These are phyloP conservation scores for Uromys caudimaculatus DNA, from an alignment of 2,797 vertebrate genomes.

Conservation along the genomic window DNA sequence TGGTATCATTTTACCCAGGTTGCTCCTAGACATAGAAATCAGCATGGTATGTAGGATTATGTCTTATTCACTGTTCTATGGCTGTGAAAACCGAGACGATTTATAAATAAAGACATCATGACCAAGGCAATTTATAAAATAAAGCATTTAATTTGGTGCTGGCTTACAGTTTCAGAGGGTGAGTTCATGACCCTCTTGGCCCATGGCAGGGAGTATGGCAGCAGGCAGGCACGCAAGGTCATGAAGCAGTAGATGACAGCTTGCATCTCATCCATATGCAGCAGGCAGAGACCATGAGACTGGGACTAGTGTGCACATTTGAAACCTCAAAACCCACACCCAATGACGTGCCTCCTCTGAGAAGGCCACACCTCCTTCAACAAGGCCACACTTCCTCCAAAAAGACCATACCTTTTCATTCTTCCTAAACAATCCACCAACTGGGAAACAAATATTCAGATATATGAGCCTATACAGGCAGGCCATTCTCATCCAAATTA, in stretches of 20 bases:
- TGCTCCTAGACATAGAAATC: neutral
- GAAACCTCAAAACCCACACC: neutral
- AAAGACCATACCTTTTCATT: neutral
- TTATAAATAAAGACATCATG: no score
- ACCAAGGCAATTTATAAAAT: neutral
- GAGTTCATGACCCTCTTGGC: neutral
- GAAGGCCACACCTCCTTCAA: neutral
- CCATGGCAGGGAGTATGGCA: neutral
- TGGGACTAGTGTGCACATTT: neutral
- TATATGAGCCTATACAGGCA: no score
- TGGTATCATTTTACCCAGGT: neutral
- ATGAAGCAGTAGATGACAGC: neutral
- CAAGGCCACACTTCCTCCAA: neutral
- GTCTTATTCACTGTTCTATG: neutral
- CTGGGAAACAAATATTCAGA: neutral
- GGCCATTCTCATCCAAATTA: neutral
- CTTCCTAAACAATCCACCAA: neutral
- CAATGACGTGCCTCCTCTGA: neutral
- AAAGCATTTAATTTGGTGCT: neutral
- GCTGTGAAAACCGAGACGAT: neutral
- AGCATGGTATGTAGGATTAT: neutral
- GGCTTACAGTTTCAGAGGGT: neutral
- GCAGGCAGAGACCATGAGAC: neutral
- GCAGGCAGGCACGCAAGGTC: neutral
- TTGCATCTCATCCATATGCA: no score